Evolutionary conservation across 2,797 vertebrate genomes (phyloP).

Genomic region (Bufotes viridis): DNA sequence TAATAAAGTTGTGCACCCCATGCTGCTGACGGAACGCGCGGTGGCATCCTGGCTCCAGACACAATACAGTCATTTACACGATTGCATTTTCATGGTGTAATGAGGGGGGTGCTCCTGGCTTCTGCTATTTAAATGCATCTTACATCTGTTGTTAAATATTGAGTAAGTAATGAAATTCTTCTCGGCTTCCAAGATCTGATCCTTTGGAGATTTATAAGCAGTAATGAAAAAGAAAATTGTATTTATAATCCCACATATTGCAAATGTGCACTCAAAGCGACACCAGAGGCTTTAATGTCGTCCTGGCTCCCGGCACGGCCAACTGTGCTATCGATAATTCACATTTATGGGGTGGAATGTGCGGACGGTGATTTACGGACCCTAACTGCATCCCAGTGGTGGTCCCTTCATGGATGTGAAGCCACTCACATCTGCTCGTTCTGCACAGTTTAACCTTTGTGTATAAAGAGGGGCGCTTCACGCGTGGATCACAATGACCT

Average conservation of each 20-base stretch:
- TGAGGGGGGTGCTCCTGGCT: slow-evolving; percentile 12
- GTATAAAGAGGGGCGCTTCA: not conserved
- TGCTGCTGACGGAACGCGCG: slow-evolving; percentile 3
- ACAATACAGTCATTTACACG: slow-evolving; percentile 32
- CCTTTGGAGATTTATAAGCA: slow-evolving; percentile 60
- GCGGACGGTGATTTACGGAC: slow-evolving; percentile 11
- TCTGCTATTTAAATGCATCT: slow-evolving; percentile 49
- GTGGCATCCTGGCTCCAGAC: not conserved
- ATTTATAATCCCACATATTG: slow-evolving; percentile 59
- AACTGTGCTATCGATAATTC: slow-evolving; percentile 33
- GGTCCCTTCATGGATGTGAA: not conserved
- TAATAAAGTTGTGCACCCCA: slow-evolving; percentile 21
- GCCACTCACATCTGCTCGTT: slow-evolving; percentile 53
- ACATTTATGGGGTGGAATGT: slow-evolving; percentile 36
- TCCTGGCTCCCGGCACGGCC: slow-evolving; percentile 21
- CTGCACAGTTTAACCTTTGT: slow-evolving; percentile 38
- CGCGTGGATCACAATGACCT: not conserved
- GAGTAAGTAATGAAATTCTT: slow-evolving; percentile 57
- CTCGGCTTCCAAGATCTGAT: slow-evolving; percentile 52
- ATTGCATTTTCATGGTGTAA: slow-evolving; percentile 18
- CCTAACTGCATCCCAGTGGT: not conserved
- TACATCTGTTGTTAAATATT: slow-evolving; percentile 62
- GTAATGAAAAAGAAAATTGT: slow-evolving; percentile 61
- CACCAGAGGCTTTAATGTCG: slow-evolving; percentile 36
- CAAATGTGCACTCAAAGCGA: slow-evolving; percentile 32